Conservation (phyloP, 2,888 invertebrate genomes). For the Ornithoptera priamus region DNA sequence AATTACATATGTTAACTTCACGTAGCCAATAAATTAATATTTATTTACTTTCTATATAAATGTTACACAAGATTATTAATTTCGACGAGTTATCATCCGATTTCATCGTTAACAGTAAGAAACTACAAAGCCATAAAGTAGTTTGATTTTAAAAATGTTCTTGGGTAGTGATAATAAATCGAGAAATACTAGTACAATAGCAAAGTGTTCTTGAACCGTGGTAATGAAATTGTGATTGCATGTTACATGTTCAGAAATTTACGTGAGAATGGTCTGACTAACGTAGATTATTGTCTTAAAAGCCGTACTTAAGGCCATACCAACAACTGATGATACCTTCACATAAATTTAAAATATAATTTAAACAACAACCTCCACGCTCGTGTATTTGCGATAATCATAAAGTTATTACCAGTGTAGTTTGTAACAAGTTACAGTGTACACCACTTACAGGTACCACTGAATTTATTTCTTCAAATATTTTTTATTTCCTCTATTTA, state of each 20-base stretch:
- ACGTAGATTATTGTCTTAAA: conserved; percentile 59
- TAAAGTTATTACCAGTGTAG: neutral
- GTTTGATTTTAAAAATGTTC: neutral
- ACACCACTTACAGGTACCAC: neutral
- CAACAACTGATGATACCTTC: conserved; percentile 33
- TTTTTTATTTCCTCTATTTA: too few species aligned
- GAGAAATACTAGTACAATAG: conserved; percentile 10
- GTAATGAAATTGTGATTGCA: conserved; percentile 46
- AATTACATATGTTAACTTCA: too few species aligned
- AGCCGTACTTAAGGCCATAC: conserved; percentile 45
- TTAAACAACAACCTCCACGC: conserved; percentile 3
- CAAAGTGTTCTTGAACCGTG: conserved; percentile 46
- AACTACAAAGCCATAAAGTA: neutral
- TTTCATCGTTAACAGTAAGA: neutral
- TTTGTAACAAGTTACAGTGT: neutral
- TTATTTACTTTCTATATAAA: too few species aligned
- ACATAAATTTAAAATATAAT: conserved; percentile 34
- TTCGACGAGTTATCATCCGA: too few species aligned
- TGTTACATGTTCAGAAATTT: conserved; percentile 30
- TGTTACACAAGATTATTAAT: too few species aligned
- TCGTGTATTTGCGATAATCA: neutral
- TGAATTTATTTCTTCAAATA: neutral
- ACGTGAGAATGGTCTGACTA: conserved; percentile 63
- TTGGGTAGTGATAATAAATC: conserved; percentile 21
- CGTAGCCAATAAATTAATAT: too few species aligned